Conservation (phyloP, 2,797 vertebrate species). For the Gephyroberyx darwinii region DNA sequence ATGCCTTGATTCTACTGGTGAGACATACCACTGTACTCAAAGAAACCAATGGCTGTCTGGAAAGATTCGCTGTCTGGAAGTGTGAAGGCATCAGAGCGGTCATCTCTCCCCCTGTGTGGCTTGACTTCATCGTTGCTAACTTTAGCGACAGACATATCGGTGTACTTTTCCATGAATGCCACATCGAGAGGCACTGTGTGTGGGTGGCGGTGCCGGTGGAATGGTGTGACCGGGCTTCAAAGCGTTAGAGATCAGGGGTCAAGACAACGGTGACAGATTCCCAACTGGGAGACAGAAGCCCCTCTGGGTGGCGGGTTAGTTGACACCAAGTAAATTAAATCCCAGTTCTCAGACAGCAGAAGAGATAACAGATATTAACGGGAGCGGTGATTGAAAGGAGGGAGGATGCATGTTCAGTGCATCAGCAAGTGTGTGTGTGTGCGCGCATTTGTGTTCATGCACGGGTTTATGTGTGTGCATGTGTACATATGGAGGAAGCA, state of each 20-base stretch:
- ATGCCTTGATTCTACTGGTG: too few species aligned
- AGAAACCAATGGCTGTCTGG: constrained; percentile 3
- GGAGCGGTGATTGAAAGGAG: too few species aligned
- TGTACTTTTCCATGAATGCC: constrained; percentile 51
- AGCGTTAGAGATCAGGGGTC: constrained; percentile 55
- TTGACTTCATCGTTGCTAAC: constrained; percentile 36
- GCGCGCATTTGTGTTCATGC: constrained; percentile 8
- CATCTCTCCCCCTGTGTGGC: constrained; percentile 30
- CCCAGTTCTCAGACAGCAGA: constrained; percentile 4
- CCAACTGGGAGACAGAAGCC: constrained; percentile 9
- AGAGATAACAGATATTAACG: background rate
- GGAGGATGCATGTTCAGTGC: background rate
- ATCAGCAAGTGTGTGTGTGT: background rate
- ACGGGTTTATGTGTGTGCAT: constrained; percentile 51
- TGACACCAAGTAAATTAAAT: constrained; percentile 12
- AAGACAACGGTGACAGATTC: constrained; percentile 58
- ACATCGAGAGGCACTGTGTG: background rate
- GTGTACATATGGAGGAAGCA: constrained; percentile 44
- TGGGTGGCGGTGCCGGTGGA: background rate
- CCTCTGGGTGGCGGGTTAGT: background rate
- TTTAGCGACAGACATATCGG: constrained; percentile 42
- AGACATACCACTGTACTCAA: background rate
- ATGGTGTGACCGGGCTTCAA: constrained; percentile 40
- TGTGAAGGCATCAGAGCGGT: constrained; percentile 34
- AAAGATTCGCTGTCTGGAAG: constrained; percentile 5